These are phyloP conservation scores for Caenorhabditis parvicauda DNA, from an alignment of 2,888 invertebrate species.

Conservation along the genomic window DNA sequence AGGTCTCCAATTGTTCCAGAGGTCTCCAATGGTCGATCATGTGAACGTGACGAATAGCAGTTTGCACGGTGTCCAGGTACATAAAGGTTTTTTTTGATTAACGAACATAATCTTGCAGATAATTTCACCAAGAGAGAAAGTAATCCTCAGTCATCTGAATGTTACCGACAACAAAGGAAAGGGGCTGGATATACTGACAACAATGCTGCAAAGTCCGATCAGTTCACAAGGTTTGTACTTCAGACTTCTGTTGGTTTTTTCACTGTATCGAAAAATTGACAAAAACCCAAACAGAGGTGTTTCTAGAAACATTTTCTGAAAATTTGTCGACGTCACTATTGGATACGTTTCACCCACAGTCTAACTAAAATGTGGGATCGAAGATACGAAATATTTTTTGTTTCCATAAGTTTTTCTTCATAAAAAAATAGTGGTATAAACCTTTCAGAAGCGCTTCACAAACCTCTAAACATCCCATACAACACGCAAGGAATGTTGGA, in stretches of 20 bases:
- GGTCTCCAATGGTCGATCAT: constrained; percentile 78
- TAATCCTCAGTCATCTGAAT: constrained; percentile 52
- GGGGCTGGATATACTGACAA: constrained; percentile 82
- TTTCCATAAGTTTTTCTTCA: not conserved
- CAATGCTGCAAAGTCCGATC: constrained; percentile 71
- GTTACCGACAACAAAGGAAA: constrained; percentile 77
- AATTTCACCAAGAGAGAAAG: constrained; percentile 45
- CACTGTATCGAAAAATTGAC: no score
- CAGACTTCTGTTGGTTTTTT: no score
- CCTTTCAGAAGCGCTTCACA: constrained; percentile 18
- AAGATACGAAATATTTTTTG: not conserved
- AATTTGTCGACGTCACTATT: no score
- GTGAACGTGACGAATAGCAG: constrained; percentile 76
- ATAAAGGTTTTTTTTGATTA: not conserved
- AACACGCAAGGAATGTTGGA: constrained; percentile 87
- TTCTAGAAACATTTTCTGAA: no score
- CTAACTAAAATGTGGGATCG: not conserved
- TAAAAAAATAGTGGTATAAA: not conserved
- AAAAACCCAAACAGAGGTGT: no score
- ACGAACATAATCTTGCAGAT: constrained; percentile 26
- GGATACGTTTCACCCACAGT: no score
- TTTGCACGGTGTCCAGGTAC: constrained; percentile 81
- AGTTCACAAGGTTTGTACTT: constrained; percentile 13
- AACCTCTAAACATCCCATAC: constrained; percentile 48
- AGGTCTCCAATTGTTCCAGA: constrained; percentile 84